Evolutionary conservation across 2,888 invertebrate genomes (phyloP), one percentile per base, ranked within the genome.

Genomic region (Apodemia zela): DNA sequence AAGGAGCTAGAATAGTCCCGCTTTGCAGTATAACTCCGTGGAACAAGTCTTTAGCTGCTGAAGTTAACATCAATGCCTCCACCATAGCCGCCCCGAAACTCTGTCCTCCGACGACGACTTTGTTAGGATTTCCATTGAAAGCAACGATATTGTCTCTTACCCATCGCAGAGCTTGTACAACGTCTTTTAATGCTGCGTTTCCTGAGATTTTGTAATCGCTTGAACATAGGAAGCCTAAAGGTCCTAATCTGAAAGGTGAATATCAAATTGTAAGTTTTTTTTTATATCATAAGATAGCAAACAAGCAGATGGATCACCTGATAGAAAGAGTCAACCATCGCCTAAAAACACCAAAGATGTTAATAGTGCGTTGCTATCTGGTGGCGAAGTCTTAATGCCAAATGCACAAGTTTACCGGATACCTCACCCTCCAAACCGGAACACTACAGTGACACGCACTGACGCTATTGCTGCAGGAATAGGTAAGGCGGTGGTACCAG

Each of bases 21-120:
- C 91, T 90, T 64, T 91, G 89, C 59, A 89, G 58, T 65, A 90
- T 87, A 0, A 75, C 85, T 0, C 89, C 90, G 47, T 89, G 85
- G 65, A 81, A 84, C 1, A 91, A 71, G 1, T 78, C 84, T 35
- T 72, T 67, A 0, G 81, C 77, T 76, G 80, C 81, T 0, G 80
- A 73, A 0, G 85, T 81, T 2, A 90, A 63, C 47, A 77, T 71
- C 13, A 89, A 64, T 1, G 82, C 80, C 67, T 91, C 89, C 0
- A 82, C 83, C 65, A 89, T 81, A 0, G 90, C 88, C 0, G 89
- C 90, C 10, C 85, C 90, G 38, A 85, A 80, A 18, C 90, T 73
- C 66, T 90, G 88, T 0, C 91, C 90, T 0, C 75, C 90, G 6
- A 87, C 65, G 5, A 85, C 78, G 1, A 89, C 81, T 63, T 78